phyloP scores from a whole-genome alignment of 2,797 vertebrate species.

The Australoheros facetus region DNA sequence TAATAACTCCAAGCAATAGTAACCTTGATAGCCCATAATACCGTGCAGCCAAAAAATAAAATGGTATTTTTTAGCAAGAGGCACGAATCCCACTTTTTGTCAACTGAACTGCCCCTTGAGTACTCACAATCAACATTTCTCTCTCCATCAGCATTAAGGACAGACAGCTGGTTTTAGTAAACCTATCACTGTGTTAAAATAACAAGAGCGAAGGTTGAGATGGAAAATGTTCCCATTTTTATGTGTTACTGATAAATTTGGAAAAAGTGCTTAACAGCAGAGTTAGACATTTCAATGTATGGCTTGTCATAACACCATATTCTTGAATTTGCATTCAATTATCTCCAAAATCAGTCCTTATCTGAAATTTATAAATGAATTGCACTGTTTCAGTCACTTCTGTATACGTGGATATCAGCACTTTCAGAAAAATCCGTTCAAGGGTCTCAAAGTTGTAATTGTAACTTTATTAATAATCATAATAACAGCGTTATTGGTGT shows the following conservation, averaged over 20 bases:
- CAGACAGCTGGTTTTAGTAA: background rate
- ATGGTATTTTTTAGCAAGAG: background rate
- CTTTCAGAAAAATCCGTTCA: background rate
- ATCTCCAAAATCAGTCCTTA: background rate
- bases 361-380: background rate
- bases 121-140: background rate
- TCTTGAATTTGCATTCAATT: background rate
- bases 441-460: background rate
- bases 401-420: too few relatives aligned
- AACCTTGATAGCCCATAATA: background rate
- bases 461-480: background rate
- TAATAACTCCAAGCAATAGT: background rate
- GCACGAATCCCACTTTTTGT: background rate
- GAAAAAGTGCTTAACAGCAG: background rate
- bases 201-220: background rate
- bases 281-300: background rate
- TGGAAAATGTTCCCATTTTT: background rate
- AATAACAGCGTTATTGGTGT: too few relatives aligned
- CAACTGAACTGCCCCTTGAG: background rate
- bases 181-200: background rate
- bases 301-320: background rate
- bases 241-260: background rate
- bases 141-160: background rate
- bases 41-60: background rate
- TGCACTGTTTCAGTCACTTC: background rate